Base-by-base conservation (phyloP, 2,888 invertebrate genomes). In the Standfussiana lucernea region DNA sequence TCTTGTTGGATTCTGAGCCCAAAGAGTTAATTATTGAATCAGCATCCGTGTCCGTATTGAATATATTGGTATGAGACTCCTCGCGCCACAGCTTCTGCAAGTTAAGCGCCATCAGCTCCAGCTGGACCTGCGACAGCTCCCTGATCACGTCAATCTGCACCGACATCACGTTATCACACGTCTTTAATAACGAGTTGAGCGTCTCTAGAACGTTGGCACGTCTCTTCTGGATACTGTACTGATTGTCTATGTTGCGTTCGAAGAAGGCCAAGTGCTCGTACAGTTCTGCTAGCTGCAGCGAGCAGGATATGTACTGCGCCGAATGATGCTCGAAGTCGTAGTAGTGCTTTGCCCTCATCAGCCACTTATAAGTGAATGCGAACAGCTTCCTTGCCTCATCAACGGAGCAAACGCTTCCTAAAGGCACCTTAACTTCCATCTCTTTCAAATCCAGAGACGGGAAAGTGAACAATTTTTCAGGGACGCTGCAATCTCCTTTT, bases 201-300 rank as follows among this genome's bases (percentile, higher is more conserved):
- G 97, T 96, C 89, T 97, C 97, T 35, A 97, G 90, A 35, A 97
- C 97, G 71, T 97, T 97, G 2, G 97, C 97, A 35, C 97, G 93
- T 66, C 97, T 94, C 90, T 97, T 97, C 86, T 97, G 97, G 37
- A 97, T 96, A 79, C 94, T 96, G 89, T 97, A 97, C 85, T 96
- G 96, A 80, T 93, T 94, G 80, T 98, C 98, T 62, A 98, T 95
- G 89, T 98, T 97, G 59, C 97, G 95, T 92, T 98, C 98, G 93
- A 98, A 98, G 92, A 98, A 98, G 0, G 98, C 97, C 72, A 98
- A 94, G 89, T 97, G 97, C 86, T 97, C 97, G 90, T 97, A 98
- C 24, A 98, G 92, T 87, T 97, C 97, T 62, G 98, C 98, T 65
- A 97, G 91, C 89, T 97, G 97, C 82, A 97, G 90, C 2, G 97